Evolutionary conservation across 2,797 vertebrate species (phyloP), one percentile per base, ranked within the genome.

Genomic region (Lutjanus argentimaculatus): DNA sequence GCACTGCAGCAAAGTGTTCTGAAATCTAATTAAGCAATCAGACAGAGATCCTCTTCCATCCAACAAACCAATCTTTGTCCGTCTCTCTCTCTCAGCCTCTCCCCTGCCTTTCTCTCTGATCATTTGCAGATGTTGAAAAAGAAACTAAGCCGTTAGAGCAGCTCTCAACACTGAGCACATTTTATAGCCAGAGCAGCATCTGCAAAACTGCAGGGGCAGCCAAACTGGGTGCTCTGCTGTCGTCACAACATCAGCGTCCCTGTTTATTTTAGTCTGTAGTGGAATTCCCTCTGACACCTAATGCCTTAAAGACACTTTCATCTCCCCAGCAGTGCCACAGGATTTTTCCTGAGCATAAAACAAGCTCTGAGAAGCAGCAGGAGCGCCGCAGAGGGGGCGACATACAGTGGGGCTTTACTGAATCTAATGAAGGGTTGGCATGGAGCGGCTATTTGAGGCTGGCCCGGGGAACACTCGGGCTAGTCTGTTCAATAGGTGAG

Each of bases 371-470:
- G 88, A 48, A 84, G 88, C 88, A 67, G 83, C 80, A 43, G 85
- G 80, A 86, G 86, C 22, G 59, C 87, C 71, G 67, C 87, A 85
- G 89, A 45, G 46, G 30, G 85, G 84, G 68, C 72, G 43, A 71
- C 80, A 88, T 46, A 94, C 86, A 92, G 89, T 72, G 71, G 79
- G 76, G 89, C 91, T 92, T 91, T 91, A 72, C 89, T 90, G 80
- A 52, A 63, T 14, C 81, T 75, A 83, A 93, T 95, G 92, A 95
- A 95, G 92, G 93, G 91, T 93, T 95, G 95, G 95, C 94, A 93
- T 66, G 6, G 67, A 19, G 0, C 0, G 3, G 40, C 66, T 57
- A 19, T 88, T 87, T 86, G 84, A 90, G 89, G 89, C 87, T 82
- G 90, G 89, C 77, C 30, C 48, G 11, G 90, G 85, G 88, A 92